Evolutionary conservation across 2,113 vertebrate species (phyloP), one percentile per base, ranked within the genome.

Genomic region (Setophaga kirtlandii): DNA sequence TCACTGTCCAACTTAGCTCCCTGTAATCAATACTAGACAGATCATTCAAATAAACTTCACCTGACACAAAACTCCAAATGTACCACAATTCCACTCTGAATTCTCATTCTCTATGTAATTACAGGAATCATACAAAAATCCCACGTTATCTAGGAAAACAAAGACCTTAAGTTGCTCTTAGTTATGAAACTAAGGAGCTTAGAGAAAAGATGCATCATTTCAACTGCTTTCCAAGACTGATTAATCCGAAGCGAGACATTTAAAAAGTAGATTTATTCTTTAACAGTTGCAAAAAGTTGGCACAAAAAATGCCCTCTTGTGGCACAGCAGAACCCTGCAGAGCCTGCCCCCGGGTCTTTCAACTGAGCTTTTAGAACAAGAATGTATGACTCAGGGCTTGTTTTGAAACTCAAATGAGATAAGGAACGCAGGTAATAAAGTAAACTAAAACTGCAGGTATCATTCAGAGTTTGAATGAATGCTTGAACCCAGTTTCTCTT

Each of bases 241-340:
- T 19, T 82, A 33, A 87, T 47, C 21, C 3, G 0, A 87, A 84
- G 25, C 8, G 12, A 87, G 67, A 30, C 37, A 65, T 23, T 46
- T 82, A 76, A 84, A 91, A 91, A 83, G 22, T 5, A 64, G 37
- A 19, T 67, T 70, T 41, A 68, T 28, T 58, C 39, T 42, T 50
- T 23, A 80, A 39, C 0, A 88, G 35, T 31, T 5, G 1, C 52
- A 50, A 37, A 59, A 37, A 59, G 50, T 2, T 77, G 90, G 88
- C 86, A 81, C 47, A 23, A 89, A 70, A 95, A 90, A 83, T 70
- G 89, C 95, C 93, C 86, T 92, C 96, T 97, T 47, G 94, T 83
- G 95, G 96, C 68, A 74, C 68, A 83, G 83, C 55, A 64, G 63
- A 83, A 78, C 30, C 39, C 90, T 92, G 88, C 86, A 75, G 60